phyloP scores from a whole-genome alignment of 2,113 vertebrate genomes.

The Morone chrysops region DNA sequence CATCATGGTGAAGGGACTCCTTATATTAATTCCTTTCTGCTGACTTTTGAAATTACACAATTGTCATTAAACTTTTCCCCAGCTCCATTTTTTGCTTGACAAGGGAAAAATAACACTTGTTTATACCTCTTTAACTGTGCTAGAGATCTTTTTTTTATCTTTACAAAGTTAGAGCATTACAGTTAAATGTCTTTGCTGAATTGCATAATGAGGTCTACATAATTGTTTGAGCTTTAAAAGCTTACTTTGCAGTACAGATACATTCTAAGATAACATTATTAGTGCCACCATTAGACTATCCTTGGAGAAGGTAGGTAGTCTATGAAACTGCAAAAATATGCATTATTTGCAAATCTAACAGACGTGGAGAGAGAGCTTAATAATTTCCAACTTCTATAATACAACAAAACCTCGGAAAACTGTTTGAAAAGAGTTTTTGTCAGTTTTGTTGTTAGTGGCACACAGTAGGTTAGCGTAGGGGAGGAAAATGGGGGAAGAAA shows the following conservation, averaged over 20 bases:
- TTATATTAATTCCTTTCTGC: conserved; percentile 58
- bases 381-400: conserved; percentile 35
- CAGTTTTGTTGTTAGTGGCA: conserved; percentile 46
- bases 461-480: not conserved
- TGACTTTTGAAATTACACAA: conserved; percentile 56
- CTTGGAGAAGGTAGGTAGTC: conserved; percentile 56
- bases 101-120: conserved; percentile 58
- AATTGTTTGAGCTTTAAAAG: conserved; percentile 79
- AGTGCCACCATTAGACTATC: conserved; percentile 61
- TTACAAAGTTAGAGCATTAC: conserved; percentile 63
- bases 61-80: conserved; percentile 58
- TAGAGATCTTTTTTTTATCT: conserved; percentile 53
- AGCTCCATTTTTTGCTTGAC: conserved; percentile 46
- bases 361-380: conserved; percentile 12
- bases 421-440: conserved; percentile 43
- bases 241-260: conserved; percentile 62
- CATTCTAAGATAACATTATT: conserved; percentile 65
- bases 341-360: conserved; percentile 65
- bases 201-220: conserved; percentile 80
- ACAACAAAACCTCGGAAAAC: conserved; percentile 12
- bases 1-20: not conserved
- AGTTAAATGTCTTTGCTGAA: conserved; percentile 77
- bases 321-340: conserved; percentile 55
- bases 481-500: conserved; percentile 43
- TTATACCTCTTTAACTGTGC: conserved; percentile 60